Evolutionary conservation across 23 tunicate species (phyloP).

Genomic region (Oikopleura dioica): DNA sequence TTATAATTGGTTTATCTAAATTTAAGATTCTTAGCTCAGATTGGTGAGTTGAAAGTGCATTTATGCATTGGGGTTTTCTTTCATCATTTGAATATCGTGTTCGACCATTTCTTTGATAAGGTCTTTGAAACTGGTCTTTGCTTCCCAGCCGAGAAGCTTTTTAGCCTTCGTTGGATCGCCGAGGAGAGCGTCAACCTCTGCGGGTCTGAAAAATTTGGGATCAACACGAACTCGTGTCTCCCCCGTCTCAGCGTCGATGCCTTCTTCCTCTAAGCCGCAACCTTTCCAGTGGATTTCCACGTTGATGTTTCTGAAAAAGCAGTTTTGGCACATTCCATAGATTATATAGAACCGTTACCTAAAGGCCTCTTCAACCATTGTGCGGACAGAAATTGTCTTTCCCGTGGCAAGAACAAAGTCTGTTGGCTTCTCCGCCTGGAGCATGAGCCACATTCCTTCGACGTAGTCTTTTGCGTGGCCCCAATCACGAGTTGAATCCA

Average conservation of each 20-base stretch:
- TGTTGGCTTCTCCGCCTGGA: slow-evolving; percentile 48
- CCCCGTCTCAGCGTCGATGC: slow-evolving; percentile 30
- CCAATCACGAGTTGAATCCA: slow-evolving; percentile 95
- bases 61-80: slow-evolving; percentile 50
- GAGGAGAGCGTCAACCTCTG: slow-evolving; percentile 63
- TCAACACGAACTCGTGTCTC: slow-evolving; percentile 24
- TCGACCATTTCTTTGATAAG: slow-evolving; percentile 81
- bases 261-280: slow-evolving; percentile 17
- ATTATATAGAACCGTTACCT: no score
- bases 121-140: slow-evolving; percentile 35
- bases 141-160: slow-evolving; percentile 62
- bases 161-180: slow-evolving; percentile 71
- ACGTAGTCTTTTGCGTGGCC: slow-evolving; percentile 90
- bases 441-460: slow-evolving; percentile 75
- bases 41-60: background rate
- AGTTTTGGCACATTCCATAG: background rate
- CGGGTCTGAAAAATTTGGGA: slow-evolving; percentile 61
- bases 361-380: slow-evolving; percentile 66
- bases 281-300: background rate
- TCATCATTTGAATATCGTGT: slow-evolving; percentile 57
- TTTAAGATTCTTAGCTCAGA: no score
- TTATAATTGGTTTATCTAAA: no score
- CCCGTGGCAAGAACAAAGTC: slow-evolving; percentile 90
- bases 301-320: background rate
- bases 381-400: slow-evolving; percentile 60